phyloP scores from a whole-genome alignment of 2,888 invertebrate species.

The Ferrisia virgata region DNA sequence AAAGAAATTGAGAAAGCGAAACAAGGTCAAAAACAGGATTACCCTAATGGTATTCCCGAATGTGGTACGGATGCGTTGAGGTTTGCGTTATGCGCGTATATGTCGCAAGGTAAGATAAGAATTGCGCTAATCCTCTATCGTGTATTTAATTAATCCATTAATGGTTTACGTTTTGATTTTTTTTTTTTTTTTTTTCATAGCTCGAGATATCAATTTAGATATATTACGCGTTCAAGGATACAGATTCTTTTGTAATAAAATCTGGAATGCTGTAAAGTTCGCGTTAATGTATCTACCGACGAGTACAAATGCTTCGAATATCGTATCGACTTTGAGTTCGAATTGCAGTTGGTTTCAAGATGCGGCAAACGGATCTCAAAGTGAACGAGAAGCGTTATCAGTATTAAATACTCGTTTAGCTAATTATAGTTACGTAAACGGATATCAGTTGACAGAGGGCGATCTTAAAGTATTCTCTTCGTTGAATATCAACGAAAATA shows the following conservation, averaged over 20 bases:
- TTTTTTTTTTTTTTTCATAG: slow-evolving; percentile 52
- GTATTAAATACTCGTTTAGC: slow-evolving; percentile 54
- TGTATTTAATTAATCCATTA: neutral
- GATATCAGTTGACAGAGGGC: slow-evolving; percentile 54
- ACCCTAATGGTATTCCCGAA: slow-evolving; percentile 89
- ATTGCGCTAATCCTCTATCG: slow-evolving; percentile 34
- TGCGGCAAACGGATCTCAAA: neutral
- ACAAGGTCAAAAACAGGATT: slow-evolving; percentile 61
- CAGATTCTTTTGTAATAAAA: slow-evolving; percentile 95
- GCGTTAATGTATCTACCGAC: slow-evolving; percentile 5
- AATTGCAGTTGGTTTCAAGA: neutral
- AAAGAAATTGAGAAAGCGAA: slow-evolving; percentile 75
- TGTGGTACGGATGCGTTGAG: slow-evolving; percentile 93
- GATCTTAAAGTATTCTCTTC: slow-evolving; percentile 53
- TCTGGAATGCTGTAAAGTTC: slow-evolving; percentile 87
- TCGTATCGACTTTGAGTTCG: neutral
- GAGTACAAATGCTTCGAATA: neutral
- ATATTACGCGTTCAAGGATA: slow-evolving; percentile 91
- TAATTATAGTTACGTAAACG: slow-evolving; percentile 55
- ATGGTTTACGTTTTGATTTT: neutral
- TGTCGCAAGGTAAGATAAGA: slow-evolving; percentile 66
- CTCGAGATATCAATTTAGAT: slow-evolving; percentile 94
- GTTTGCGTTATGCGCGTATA: slow-evolving; percentile 86
- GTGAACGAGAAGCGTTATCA: slow-evolving; percentile 40
- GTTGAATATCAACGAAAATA: slow-evolving; percentile 43